Evolutionary conservation across 2,888 invertebrate genomes (phyloP), one percentile per base, ranked within the genome.

Genomic region (Notocelia uddmanniana): DNA sequence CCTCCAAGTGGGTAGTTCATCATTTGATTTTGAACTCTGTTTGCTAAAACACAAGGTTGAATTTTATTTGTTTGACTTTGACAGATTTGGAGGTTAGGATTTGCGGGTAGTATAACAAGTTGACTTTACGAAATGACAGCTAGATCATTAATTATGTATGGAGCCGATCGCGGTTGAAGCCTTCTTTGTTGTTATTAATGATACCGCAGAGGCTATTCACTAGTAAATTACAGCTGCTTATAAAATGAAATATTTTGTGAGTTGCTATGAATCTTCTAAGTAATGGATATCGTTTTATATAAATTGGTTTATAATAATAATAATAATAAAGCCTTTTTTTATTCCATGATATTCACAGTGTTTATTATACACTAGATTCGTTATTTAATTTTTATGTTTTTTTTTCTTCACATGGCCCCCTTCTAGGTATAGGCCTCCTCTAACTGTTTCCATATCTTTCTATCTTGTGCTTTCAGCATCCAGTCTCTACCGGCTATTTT

Each of bases 141-240:
- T 41, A 11, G 31, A 52, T 58, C 70, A 70, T 70, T 70, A 70
- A 70, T 70, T 70, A 70, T 70, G 64, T 64, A 70, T 70, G 64
- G 70, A 50, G 26, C 57, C 70, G 59, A 68, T 68, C 59, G 52
- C 41, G 10, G 52, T 23, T 23, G 58, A 59, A 59, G 50, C 68
- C 59, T 59, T 70, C 69, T 70, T 64, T 70, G 70, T 70, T 52
- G 63, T 64, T 70, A 70, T 70, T 70, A 70, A 64, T 70, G 64
- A 64, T 64, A 41, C 57, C 52, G 57, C 37, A 1, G 50, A 37
- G 23, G 21, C 57, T 37, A 58, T 34, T 57, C 57, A 18, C 10
- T 26, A 66, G 41, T 55, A 26, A 41, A 55, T 55, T 66, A 37
- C 15, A 37, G 21, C 9, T 23, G n/a, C 13, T 9, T 2, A 58